Base-by-base conservation (phyloP, 2,888 invertebrate genomes). In the Scrobipalpa costella region DNA sequence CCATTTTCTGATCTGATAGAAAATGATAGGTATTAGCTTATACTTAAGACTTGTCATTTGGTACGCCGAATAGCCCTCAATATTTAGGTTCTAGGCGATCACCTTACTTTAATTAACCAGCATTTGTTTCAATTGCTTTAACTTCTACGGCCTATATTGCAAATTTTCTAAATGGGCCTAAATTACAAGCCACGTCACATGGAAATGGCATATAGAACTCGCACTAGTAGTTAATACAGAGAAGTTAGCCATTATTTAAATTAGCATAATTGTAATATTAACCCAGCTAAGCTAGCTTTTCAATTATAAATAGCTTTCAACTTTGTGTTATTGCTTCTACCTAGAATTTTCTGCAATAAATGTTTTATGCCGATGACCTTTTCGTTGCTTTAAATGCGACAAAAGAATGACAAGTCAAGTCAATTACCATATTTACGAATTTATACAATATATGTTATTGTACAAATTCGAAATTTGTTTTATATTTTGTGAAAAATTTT, bases 241-340 rank as follows among this genome's bases (percentile, higher is more conserved):
- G 44, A 52, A 52, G 21, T 21, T 0, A 52, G 52, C 19, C 17
- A 52, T 52, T 21, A 52, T 52, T 52, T 19, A 52, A 21, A 27
- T 27, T 9, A 52, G 52, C 21, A 21, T 21, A 50, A 50, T 19
- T 50, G 7, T 44, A 44, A 15, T 44, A 44, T n/a, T 15, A 44
- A 44, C n/a, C n/a, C n/a, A 44, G 44, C 44, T 44, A 44, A 44
- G 44, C 44, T 15, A 44, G 44, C 44, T 15, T 44, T 44, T 44
- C 44, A 1, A 44, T 44, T n/a, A n/a, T n/a, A n/a, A n/a, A n/a
- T 19, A 52, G 21, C 44, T 44, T 44, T 40, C 40, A 3, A 3
- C 40, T 40, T 40, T 13, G 11, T 44, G 3, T 0, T n/a, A 40
- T 40, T 2, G 11, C 1, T n/a, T n/a, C 36, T 11, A 36, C 36